Conservation (phyloP, 1,140 invertebrate genomes). For the Metaphire vulgaris region DNA sequence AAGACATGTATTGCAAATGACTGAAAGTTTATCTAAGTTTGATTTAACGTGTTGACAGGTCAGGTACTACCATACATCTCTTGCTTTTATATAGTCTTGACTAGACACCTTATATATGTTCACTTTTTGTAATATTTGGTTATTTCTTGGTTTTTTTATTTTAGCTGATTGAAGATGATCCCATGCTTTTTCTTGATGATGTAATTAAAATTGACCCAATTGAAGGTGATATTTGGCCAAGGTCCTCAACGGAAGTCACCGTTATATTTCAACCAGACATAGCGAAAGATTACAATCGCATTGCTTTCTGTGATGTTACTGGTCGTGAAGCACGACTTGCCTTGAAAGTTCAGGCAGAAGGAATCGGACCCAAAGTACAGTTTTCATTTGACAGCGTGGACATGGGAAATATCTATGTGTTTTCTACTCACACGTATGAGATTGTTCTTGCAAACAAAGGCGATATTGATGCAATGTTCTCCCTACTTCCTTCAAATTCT, state of each 20-base stretch:
- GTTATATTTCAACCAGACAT: constrained; percentile 50
- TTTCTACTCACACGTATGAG: constrained; percentile 50
- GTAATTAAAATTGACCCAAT: constrained; percentile 50
- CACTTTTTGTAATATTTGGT: no score
- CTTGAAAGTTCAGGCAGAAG: constrained; percentile 47
- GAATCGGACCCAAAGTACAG: constrained; percentile 49
- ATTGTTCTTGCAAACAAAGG: constrained; percentile 52
- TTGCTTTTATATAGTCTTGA: no score
- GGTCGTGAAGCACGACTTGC: constrained; percentile 49
- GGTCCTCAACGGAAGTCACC: constrained; percentile 44
- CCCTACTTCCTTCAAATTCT: constrained; percentile 39
- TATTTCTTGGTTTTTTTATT: no score
- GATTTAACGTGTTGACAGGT: no score
- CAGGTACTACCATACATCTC: no score
- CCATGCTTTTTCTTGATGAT: constrained; percentile 48
- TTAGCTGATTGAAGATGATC: constrained; percentile 44
- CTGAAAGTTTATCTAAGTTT: no score
- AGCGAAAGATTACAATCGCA: constrained; percentile 45
- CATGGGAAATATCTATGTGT: constrained; percentile 52
- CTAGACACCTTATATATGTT: no score
- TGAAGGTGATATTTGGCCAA: constrained; percentile 53
- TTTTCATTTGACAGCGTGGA: constrained; percentile 48
- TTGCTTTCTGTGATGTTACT: constrained; percentile 51
- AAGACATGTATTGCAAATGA: no score
- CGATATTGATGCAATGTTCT: constrained; percentile 52